Conservation (phyloP, 2,888 invertebrate species). For the Dolichomitus sp. region DNA sequence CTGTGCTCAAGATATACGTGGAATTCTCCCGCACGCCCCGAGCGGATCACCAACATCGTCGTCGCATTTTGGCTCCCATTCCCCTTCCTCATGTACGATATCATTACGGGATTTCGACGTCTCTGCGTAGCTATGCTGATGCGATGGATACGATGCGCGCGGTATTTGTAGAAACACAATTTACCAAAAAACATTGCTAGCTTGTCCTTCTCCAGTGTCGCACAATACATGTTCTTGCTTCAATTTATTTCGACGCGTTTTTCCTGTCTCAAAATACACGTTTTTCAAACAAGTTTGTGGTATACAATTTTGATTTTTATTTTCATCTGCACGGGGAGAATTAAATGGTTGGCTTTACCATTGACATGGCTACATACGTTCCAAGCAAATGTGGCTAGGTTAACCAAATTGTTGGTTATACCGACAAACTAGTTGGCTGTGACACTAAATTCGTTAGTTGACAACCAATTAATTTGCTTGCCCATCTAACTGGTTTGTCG, state of each 20-base stretch:
- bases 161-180: background rate
- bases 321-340: background rate
- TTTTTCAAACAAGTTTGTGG: background rate
- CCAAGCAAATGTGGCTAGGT: too few species aligned
- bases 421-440: too few species aligned
- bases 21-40: constrained; percentile 47
- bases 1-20: constrained; percentile 44
- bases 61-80: constrained; percentile 25
- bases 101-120: constrained; percentile 41
- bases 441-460: too few species aligned
- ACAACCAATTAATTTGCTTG: too few species aligned
- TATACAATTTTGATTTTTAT: background rate
- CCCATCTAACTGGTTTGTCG: too few species aligned
- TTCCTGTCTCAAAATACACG: background rate
- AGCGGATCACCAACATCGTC: constrained; percentile 46
- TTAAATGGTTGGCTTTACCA: too few species aligned
- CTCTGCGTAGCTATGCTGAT: background rate
- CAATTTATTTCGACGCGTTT: background rate
- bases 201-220: background rate
- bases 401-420: too few species aligned
- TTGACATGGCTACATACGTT: too few species aligned
- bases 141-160: constrained; percentile 4
- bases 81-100: constrained; percentile 30
- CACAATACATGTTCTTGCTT: background rate
- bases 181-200: background rate